phyloP scores from a whole-genome alignment of 2,113 vertebrate species.

The Orcinus orca region DNA sequence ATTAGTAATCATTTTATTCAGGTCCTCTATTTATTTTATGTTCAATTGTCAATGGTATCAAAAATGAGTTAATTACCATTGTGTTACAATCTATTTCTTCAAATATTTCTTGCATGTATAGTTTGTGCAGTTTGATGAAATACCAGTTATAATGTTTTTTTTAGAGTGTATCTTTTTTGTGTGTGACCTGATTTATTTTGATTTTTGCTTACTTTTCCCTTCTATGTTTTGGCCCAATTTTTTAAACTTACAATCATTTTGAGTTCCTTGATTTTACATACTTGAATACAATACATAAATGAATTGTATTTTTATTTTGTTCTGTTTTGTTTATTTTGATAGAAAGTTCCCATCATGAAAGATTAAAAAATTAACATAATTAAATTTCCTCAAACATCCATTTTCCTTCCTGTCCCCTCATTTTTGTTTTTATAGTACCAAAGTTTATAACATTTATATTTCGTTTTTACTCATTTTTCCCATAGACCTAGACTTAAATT shows the following conservation, averaged over 20 bases:
- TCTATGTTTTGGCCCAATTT: background rate
- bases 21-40: background rate
- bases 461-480: background rate
- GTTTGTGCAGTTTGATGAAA: background rate
- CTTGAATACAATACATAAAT: background rate
- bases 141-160: background rate
- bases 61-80: background rate
- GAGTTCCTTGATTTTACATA: background rate
- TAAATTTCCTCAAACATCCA: background rate
- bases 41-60: background rate
- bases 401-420: background rate
- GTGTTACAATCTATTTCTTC: background rate
- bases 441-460: background rate
- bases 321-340: background rate
- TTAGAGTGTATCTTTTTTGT: background rate
- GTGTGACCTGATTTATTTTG: background rate
- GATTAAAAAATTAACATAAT: background rate
- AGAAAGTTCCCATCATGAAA: background rate
- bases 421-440: background rate
- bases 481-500: background rate
- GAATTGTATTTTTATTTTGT: background rate
- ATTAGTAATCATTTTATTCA: background rate
- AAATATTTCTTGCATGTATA: background rate
- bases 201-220: background rate
- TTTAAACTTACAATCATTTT: background rate